Evolutionary conservation across 1,140 invertebrate genomes (phyloP).

Genomic region (Hycleus phaleratus): DNA sequence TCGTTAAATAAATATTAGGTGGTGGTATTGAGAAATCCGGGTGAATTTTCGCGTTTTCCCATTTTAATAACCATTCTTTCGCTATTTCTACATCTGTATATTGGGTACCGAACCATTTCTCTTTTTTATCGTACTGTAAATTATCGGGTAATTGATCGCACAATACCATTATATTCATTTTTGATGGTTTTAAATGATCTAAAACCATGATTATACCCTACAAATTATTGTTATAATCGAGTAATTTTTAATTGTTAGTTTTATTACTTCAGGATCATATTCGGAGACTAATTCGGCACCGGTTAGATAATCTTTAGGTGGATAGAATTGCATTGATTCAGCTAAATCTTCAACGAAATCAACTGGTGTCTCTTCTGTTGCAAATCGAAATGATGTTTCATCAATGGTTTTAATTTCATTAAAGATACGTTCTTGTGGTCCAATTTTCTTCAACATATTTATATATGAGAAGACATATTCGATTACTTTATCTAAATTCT

Average conservation of each 20-base stretch:
- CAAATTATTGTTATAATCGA: background rate
- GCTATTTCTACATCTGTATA: constrained; percentile 55
- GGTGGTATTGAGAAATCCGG: constrained; percentile 61
- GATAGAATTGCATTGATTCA: constrained; percentile 74
- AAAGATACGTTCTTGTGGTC: constrained; percentile 61
- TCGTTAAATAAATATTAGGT: constrained; percentile 76
- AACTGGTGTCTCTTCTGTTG: constrained; percentile 56
- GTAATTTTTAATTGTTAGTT: background rate
- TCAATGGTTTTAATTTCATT: constrained; percentile 68
- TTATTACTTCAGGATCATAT: constrained; percentile 60
- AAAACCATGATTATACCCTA: constrained; percentile 46
- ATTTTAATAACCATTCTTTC: constrained; percentile 47
- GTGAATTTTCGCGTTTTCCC: constrained; percentile 49
- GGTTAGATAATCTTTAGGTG: constrained; percentile 68
- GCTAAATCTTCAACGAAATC: constrained; percentile 74
- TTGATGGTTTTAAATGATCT: constrained; percentile 57
- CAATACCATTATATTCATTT: constrained; percentile 66
- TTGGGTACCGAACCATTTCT: constrained; percentile 65
- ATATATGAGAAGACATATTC: constrained; percentile 65
- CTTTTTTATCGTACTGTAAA: constrained; percentile 52
- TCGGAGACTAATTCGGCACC: constrained; percentile 68
- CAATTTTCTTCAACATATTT: constrained; percentile 54
- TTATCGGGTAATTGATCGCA: constrained; percentile 50
- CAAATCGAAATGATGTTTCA: constrained; percentile 62
- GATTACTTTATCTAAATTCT: constrained; percentile 62